Conservation (phyloP, 1,140 invertebrate genomes). For the Dendrolimus kikuchii region DNA sequence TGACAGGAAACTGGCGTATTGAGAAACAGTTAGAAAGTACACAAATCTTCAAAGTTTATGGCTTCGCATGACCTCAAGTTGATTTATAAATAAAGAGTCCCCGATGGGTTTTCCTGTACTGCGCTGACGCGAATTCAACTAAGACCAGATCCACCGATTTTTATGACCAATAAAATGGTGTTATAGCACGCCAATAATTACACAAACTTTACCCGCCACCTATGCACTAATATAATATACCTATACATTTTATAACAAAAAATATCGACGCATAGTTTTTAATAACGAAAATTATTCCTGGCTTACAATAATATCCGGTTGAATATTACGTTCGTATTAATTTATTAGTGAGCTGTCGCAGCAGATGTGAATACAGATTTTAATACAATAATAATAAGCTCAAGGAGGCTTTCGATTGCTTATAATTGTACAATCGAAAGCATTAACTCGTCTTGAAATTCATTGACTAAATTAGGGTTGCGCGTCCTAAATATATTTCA, state of each 20-base stretch:
- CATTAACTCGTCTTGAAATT: neutral
- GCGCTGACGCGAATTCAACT: slow-evolving; percentile 28
- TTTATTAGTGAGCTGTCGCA: slow-evolving; percentile 46
- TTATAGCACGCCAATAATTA: slow-evolving; percentile 32
- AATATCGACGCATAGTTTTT: slow-evolving; percentile 28
- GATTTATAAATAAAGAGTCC: slow-evolving; percentile 47
- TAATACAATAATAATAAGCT: slow-evolving; percentile 26
- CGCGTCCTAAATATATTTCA: neutral
- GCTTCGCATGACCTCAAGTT: slow-evolving; percentile 33
- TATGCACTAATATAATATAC: slow-evolving; percentile 12
- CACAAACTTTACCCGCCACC: slow-evolving; percentile 22
- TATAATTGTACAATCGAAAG: slow-evolving; percentile 2
- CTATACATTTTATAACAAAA: slow-evolving; percentile 21
- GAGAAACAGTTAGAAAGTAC: slow-evolving; percentile 2
- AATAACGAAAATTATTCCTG: slow-evolving; percentile 34
- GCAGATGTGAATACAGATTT: slow-evolving; percentile 48
- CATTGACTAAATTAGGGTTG: slow-evolving; percentile 6
- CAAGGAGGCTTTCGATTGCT: slow-evolving; percentile 4
- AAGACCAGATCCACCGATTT: slow-evolving; percentile 49
- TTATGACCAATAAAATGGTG: slow-evolving; percentile 55
- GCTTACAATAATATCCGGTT: slow-evolving; percentile 53
- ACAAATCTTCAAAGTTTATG: slow-evolving; percentile 19
- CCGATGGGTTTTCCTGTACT: slow-evolving; percentile 30
- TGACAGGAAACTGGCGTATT: too few relatives aligned
- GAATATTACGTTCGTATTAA: slow-evolving; percentile 33